Evolutionary conservation across 92 coral and sea anemone species (phyloP).

Genomic region (Galaxea fascicularis): DNA sequence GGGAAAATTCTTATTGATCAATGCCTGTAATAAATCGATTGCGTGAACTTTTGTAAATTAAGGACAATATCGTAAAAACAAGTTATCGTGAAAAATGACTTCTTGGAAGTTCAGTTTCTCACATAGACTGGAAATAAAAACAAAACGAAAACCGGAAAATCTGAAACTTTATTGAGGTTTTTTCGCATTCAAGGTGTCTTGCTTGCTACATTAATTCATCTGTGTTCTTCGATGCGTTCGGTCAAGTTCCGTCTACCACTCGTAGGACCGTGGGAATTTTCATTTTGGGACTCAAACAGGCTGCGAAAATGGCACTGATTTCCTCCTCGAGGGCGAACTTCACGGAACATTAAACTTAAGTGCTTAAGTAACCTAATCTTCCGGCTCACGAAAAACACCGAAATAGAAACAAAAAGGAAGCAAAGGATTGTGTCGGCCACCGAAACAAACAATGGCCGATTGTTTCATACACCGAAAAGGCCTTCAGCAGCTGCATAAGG

Average conservation of each 20-base stretch:
- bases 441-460: too few relatives aligned
- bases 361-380: not conserved
- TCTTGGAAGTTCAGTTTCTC: not conserved
- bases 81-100: slow-evolving; percentile 25
- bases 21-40: not conserved
- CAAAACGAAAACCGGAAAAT: not conserved
- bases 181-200: too few relatives aligned
- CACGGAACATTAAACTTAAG: slow-evolving; percentile 17
- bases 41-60: slow-evolving; percentile 6
- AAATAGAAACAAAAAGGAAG: not conserved
- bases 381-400: not conserved
- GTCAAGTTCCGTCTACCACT: not conserved
- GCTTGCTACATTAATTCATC: too few relatives aligned
- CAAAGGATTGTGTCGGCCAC: not conserved
- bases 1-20: not conserved
- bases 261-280: slow-evolving; percentile 3
- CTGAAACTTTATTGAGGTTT: not conserved
- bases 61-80: slow-evolving; percentile 10
- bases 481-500: too few relatives aligned
- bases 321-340: not conserved
- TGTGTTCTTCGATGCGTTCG: not conserved
- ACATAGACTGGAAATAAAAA: too few relatives aligned
- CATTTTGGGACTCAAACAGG: not conserved
- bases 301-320: not conserved
- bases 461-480: too few relatives aligned